These are phyloP conservation scores for Lasaia peninsularis DNA, from an alignment of 1,140 invertebrate species.

Conservation along the genomic window DNA sequence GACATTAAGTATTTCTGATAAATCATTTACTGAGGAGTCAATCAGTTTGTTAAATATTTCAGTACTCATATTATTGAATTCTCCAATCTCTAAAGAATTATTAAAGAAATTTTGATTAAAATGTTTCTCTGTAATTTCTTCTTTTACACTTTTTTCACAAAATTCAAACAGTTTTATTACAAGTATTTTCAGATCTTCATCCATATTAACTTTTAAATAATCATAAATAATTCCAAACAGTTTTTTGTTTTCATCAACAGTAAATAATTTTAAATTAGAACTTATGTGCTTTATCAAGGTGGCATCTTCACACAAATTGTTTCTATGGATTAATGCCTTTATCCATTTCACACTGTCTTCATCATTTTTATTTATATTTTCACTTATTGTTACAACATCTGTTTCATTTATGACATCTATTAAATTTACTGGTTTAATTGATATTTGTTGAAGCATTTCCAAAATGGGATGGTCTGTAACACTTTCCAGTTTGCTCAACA, in stretches of 20 bases:
- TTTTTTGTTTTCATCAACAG: conserved; percentile 38
- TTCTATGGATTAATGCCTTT: conserved; percentile 43
- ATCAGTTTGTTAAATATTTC: conserved; percentile 63
- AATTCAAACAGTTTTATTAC: conserved; percentile 43
- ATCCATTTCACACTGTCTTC: conserved; percentile 45
- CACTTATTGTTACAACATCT: conserved; percentile 37
- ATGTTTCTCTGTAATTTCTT: conserved; percentile 41
- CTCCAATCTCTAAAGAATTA: conserved; percentile 36
- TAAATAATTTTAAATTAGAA: conserved; percentile 40
- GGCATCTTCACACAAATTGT: conserved; percentile 43
- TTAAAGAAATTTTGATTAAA: conserved; percentile 41
- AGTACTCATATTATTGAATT: conserved; percentile 39
- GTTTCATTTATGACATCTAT: conserved; percentile 48
- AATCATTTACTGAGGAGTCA: conserved; percentile 33
- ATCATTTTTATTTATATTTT: conserved; percentile 42
- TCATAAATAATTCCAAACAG: conserved; percentile 37
- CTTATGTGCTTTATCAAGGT: conserved; percentile 32
- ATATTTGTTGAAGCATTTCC: conserved; percentile 56
- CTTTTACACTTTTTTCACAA: conserved; percentile 35
- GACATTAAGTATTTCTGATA: conserved; percentile 42
- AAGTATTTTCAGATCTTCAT: conserved; percentile 34
- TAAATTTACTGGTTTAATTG: conserved; percentile 49
- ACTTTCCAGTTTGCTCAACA: conserved; percentile 29
- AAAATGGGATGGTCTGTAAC: conserved; percentile 51
- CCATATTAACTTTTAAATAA: conserved; percentile 28